Base-by-base conservation (phyloP, 2,797 vertebrate genomes). In the Bovichtus diacanthus region DNA sequence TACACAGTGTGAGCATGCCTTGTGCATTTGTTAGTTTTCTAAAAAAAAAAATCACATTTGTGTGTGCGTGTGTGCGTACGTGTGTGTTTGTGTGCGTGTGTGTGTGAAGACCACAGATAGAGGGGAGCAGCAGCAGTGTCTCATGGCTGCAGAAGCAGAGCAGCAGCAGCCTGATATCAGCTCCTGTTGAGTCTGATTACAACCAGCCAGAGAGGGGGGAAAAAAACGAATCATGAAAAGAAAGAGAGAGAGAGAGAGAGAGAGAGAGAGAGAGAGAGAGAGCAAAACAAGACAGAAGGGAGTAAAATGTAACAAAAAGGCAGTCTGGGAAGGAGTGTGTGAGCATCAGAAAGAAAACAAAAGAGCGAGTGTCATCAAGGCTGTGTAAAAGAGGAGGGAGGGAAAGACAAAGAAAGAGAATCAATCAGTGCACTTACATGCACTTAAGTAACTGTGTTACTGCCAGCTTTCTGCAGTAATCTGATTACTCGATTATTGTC, bases 121-220 rank as follows among this genome's bases (percentile, higher is more conserved):
- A 74, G 55, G 6, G 49, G 38, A 53, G 60, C 60, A 21, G 38
- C 58, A 63, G 81, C 44, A 49, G 55, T 25, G 81, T 79, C 65
- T 86, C 78, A 66, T 70, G 74, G 68, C 78, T 74, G 64, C 79
- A 80, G 78, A 59, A 64, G 74, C 76, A 73, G 58, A 72, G 76
- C 68, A 62, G 65, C 75, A 78, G 74, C 82, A 83, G 86, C 39
- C 76, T 81, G 78, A 87, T 87, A 90, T 87, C 80, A 76, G 83
- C 77, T 88, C 84, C 70, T 79, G 82, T 82, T 86, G 81, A 88
- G 74, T 82, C 78, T 90, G 88, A 91, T 89, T 88, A 74, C 87
- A 84, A 80, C 50, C 75, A 79, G 76, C 60, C 66, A 74, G 75
- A 73, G 68, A 83, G 54, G 21, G 44, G 39, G 15, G 5, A 29